Evolutionary conservation across 1,140 invertebrate genomes (phyloP).

Genomic region (Drosophila seguyi): DNA sequence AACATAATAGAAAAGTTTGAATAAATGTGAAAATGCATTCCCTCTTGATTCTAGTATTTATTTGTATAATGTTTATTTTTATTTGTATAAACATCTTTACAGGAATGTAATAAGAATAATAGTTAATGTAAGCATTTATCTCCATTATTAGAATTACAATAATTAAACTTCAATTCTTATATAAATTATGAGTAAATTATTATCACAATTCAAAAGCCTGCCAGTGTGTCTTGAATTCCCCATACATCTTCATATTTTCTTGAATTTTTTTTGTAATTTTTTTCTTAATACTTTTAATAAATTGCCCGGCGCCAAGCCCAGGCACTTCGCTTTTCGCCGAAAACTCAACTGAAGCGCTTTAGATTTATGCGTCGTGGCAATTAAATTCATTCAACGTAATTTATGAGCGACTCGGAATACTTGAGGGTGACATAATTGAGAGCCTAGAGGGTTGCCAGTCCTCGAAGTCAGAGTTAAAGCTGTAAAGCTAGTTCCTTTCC

Average conservation of each 20-base stretch:
- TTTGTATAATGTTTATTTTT: no score
- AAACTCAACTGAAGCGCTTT: conserved; percentile 80
- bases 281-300: conserved; percentile 72
- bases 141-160: neutral
- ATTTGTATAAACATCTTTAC: no score
- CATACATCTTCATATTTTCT: conserved; percentile 6
- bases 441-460: conserved; percentile 9
- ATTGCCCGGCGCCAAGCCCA: conserved; percentile 75
- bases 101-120: no score
- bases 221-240: conserved; percentile 13
- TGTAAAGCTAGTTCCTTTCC: conserved; percentile 4
- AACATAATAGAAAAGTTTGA: no score
- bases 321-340: conserved; percentile 67
- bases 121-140: neutral
- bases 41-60: no score
- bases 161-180: no score
- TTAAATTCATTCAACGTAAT: conserved; percentile 81
- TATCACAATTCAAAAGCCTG: no score
- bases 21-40: no score
- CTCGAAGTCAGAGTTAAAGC: conserved; percentile 7
- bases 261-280: conserved; percentile 30
- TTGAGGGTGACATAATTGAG: conserved; percentile 77
- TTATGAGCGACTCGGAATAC: conserved; percentile 64
- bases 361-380: conserved; percentile 77
- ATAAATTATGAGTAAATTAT: no score